Evolutionary conservation across 2,797 vertebrate genomes (phyloP).

Genomic region (Malacoctenus gilli): DNA sequence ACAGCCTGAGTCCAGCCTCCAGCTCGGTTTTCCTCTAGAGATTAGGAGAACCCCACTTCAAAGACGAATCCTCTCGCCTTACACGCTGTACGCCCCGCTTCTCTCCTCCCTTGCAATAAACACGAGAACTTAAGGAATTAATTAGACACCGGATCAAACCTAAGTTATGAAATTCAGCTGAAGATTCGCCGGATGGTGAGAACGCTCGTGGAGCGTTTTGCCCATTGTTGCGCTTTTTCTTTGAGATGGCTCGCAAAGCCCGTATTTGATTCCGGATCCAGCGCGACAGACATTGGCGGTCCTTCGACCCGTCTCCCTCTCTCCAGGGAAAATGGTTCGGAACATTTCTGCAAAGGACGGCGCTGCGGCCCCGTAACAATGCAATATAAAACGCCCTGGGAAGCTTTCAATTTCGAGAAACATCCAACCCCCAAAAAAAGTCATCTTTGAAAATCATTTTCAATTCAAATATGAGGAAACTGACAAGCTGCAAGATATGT

Average conservation of each 20-base stretch:
- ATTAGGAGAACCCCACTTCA: conserved; percentile 78
- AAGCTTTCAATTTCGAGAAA: conserved; percentile 34
- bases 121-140: conserved; percentile 80
- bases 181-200: conserved; percentile 31
- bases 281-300: conserved; percentile 31
- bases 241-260: conserved; percentile 30
- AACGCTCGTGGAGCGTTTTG: conserved; percentile 30
- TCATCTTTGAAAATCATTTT: conserved; percentile 34
- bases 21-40: conserved; percentile 74
- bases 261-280: conserved; percentile 23
- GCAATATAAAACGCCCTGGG: conserved; percentile 24
- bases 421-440: conserved; percentile 35
- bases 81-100: conserved; percentile 49
- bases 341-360: conserved; percentile 36
- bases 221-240: conserved; percentile 23
- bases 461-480: conserved; percentile 40
- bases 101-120: conserved; percentile 63
- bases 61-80: conserved; percentile 70
- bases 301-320: conserved; percentile 37
- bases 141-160: conserved; percentile 78
- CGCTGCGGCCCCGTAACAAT: conserved; percentile 25
- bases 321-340: conserved; percentile 17
- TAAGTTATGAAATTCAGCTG: conserved; percentile 58
- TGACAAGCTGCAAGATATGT: conserved; percentile 28
- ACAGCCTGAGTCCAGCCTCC: conserved; percentile 75